Base-by-base conservation (phyloP, 2,113 vertebrate species). In the Tauraco erythrolophus region DNA sequence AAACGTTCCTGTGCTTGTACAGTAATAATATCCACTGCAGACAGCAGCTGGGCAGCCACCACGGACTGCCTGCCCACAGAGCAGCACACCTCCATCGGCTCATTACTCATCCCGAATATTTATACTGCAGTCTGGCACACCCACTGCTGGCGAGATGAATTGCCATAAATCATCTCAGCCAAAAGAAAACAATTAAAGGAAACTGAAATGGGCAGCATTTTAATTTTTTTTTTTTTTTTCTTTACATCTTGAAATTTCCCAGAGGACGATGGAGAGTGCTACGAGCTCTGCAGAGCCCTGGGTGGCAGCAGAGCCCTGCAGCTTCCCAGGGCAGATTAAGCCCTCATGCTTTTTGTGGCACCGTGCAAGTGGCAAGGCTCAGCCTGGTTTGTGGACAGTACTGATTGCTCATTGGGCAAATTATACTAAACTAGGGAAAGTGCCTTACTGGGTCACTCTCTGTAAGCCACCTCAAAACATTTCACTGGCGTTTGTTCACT, bases 121-220 rank as follows among this genome's bases (percentile, higher is more conserved):
- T 56, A 46, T 19, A 13, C 61, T 4, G 33, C 92, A 92, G 94
- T 3, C 89, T 81, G 76, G 92, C 92, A 64, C 74, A 68, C 37
- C n/a, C 1, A 2, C 87, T 89, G 89, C 81, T 53, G 22, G 16
- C 18, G 75, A 91, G 75, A 92, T 64, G 79, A 79, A 80, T 68
- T 82, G 89, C 81, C 39, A 0, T 5, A 61, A 75, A 35, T 53
- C 78, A 83, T 41, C 62, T 70, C 91, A 37, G 89, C 45, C 31
- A 24, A 75, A 70, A 65, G n/a, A 89, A 82, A 92, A 57, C 79
- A 77, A 65, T 79, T 76, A 85, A 60, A 85, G 46, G 50, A 69
- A 74, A 61, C 45, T 7, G n/a, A 66, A 94, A 81, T 7, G 31
- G 51, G 39, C 80, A 78, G 74, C 31, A 0, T 2, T n/a, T 50